A percentile compares a stretch with the other conserved stretches of the same genome.
These are phyloP conservation scores for Thaleichthys pacificus DNA, from an alignment of 2,797 vertebrate species.

Conservation along the genomic window DNA sequence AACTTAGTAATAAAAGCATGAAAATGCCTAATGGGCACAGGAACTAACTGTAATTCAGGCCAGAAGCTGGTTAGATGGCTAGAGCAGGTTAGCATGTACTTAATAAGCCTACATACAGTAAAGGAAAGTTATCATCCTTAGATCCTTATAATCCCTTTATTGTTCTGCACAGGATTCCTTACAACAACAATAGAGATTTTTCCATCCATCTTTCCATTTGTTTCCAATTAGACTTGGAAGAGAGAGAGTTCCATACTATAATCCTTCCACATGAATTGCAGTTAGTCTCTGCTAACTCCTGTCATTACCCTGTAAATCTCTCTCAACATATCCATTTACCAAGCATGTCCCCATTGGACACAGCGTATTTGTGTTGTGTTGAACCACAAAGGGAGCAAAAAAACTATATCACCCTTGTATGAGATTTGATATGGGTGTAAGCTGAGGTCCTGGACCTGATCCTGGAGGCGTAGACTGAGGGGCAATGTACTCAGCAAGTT, in stretches of 20 bases:
- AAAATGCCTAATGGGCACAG: slow-evolving; percentile 18
- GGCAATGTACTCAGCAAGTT: slow-evolving; percentile 26
- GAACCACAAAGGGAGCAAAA: slow-evolving; percentile 31
- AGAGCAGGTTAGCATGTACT: slow-evolving; percentile 39
- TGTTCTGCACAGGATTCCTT: slow-evolving; percentile 46
- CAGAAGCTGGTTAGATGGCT: slow-evolving; percentile 47
- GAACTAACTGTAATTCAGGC: slow-evolving; percentile 42
- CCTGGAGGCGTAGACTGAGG: slow-evolving; percentile 25
- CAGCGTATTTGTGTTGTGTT: slow-evolving; percentile 36
- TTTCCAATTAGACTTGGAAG: slow-evolving; percentile 55
- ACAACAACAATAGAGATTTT: slow-evolving; percentile 51
- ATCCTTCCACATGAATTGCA: slow-evolving; percentile 32
- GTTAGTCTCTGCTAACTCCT: slow-evolving; percentile 55
- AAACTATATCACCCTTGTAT: slow-evolving; percentile 25
- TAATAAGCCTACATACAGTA: slow-evolving; percentile 42
- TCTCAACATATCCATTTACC: slow-evolving; percentile 50
- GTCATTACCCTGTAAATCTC: slow-evolving; percentile 55
- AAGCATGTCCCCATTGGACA: slow-evolving; percentile 26
- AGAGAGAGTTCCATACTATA: slow-evolving; percentile 21
- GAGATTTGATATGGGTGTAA: slow-evolving; percentile 28
- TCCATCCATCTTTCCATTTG: slow-evolving; percentile 55
- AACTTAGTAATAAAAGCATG: slow-evolving; percentile 12
- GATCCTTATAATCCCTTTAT: slow-evolving; percentile 46
- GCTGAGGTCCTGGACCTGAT: slow-evolving; percentile 29
- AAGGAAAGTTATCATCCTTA: slow-evolving; percentile 58